Evolutionary conservation across 92 coral and sea anemone genomes (phyloP).

Genomic region (Zoanthus sansibaricus): DNA sequence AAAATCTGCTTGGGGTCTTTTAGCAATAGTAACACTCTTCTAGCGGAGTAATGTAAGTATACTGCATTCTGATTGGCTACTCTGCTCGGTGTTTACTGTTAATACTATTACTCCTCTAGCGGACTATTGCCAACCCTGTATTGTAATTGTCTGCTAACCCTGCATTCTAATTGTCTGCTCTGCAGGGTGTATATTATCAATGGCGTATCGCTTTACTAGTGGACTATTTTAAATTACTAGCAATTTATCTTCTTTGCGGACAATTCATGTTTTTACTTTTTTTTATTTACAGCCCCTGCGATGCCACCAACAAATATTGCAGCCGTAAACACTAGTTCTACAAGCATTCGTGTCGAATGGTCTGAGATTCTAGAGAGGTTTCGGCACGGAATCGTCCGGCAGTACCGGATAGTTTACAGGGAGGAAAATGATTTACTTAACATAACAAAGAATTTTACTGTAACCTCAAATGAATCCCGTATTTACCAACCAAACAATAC

Average conservation of each 20-base stretch:
- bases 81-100: too few species aligned
- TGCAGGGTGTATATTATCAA: too few species aligned
- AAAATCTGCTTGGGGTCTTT: too few species aligned
- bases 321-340: constrained; percentile 30
- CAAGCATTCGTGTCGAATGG: constrained; percentile 50
- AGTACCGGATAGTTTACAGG: constrained; percentile 43
- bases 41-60: too few species aligned
- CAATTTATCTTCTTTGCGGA: not conserved
- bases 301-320: constrained; percentile 44
- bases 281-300: constrained; percentile 37
- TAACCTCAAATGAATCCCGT: constrained; percentile 25
- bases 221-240: not conserved
- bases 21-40: too few species aligned
- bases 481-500: constrained; percentile 11
- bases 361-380: constrained; percentile 31
- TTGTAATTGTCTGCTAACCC: too few species aligned
- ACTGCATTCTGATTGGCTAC: too few species aligned
- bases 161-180: too few species aligned
- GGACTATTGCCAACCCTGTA: too few species aligned
- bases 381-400: constrained; percentile 52
- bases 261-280: not conserved
- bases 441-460: constrained; percentile 25
- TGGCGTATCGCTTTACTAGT: too few species aligned
- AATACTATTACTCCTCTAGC: too few species aligned
- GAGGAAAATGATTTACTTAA: constrained; percentile 10